These are phyloP conservation scores for Formica aserva DNA, from an alignment of 2,888 invertebrate species.

Conservation along the genomic window DNA sequence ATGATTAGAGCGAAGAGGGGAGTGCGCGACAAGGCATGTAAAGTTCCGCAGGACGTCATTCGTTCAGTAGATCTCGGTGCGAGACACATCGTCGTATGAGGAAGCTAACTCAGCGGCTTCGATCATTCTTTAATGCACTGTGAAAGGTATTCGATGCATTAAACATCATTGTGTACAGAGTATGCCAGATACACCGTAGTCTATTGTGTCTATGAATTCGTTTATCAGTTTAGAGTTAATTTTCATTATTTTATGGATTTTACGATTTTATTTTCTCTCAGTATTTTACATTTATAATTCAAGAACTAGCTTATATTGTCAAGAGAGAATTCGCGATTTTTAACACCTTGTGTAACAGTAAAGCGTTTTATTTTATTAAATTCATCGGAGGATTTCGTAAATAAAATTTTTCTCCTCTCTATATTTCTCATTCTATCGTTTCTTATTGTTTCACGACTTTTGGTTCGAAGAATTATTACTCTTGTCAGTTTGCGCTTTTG, in stretches of 20 bases:
- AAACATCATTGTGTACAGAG: slow-evolving; percentile 2
- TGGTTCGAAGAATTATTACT: neutral
- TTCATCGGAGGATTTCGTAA: slow-evolving; percentile 1
- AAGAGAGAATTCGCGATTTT: slow-evolving; percentile 5
- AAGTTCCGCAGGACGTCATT: slow-evolving; percentile 45
- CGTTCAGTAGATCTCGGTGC: slow-evolving; percentile 44
- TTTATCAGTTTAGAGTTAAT: slow-evolving; percentile 12
- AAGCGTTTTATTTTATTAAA: slow-evolving; percentile 28
- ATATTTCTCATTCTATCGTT: neutral
- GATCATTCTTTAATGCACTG: slow-evolving; percentile 41
- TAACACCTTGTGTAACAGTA: neutral
- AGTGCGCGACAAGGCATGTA: slow-evolving; percentile 36
- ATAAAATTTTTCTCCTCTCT: slow-evolving; percentile 21
- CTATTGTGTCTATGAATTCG: neutral
- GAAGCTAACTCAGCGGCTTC: slow-evolving; percentile 32
- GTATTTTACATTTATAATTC: slow-evolving; percentile 3
- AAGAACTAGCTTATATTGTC: neutral
- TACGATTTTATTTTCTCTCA: neutral
- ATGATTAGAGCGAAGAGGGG: neutral
- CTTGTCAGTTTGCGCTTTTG: neutral
- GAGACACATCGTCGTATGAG: slow-evolving; percentile 23
- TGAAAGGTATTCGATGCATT: slow-evolving; percentile 14
- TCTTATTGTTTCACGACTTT: neutral
- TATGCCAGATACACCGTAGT: neutral
- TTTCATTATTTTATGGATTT: neutral